Conservation (phyloP, 2,113 vertebrate species). For the Cricetomys ansorgei region DNA sequence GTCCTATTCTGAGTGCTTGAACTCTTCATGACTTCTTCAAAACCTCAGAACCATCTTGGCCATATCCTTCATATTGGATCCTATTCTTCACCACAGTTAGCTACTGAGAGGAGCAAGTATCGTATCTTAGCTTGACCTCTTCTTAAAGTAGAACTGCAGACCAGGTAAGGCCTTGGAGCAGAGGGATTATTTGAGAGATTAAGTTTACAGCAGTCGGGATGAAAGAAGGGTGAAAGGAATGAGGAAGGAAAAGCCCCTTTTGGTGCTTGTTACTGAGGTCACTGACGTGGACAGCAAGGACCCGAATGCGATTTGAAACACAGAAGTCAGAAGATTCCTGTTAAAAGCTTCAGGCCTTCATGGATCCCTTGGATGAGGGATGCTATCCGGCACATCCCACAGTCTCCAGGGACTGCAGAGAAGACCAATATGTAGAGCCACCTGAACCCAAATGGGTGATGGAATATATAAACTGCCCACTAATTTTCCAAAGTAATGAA, state of each 20-base stretch:
- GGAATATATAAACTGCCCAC: neutral
- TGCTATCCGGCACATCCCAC: neutral
- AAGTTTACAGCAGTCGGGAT: too few species aligned
- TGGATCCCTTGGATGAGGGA: too few species aligned
- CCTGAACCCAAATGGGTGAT: too few species aligned
- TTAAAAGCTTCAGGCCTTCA: neutral
- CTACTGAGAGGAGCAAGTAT: neutral
- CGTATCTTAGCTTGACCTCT: neutral
- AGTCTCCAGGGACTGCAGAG: neutral
- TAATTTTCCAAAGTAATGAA: neutral
- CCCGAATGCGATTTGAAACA: neutral
- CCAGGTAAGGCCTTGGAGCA: neutral
- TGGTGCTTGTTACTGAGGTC: neutral
- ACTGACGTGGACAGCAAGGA: too few species aligned
- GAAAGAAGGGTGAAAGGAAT: rapidly evolving
- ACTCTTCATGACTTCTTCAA: neutral
- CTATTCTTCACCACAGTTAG: rapidly evolving
- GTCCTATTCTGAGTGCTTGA: neutral
- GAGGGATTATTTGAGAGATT: neutral
- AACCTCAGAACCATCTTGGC: neutral
- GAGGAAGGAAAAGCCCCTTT: neutral
- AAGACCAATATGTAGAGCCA: neutral
- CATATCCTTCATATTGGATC: neutral
- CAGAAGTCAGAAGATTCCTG: neutral
- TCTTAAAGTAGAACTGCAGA: neutral